Base-by-base conservation (phyloP, 1,140 invertebrate genomes). In the Drosophila novamexicana region DNA sequence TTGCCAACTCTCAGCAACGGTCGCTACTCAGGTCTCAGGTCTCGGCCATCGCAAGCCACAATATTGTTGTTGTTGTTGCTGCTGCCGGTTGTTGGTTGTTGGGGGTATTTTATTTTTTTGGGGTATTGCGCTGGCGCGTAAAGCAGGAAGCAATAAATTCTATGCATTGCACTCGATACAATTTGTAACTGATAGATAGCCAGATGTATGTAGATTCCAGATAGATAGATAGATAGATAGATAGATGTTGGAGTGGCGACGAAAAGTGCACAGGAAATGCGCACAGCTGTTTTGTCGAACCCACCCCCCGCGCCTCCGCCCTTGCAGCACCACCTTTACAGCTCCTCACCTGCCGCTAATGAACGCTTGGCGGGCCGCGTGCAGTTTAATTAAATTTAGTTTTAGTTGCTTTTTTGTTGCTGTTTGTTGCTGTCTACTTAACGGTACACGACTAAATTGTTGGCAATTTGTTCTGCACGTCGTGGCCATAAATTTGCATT, bases 131-230 rank as follows among this genome's bases (percentile, higher is more conserved):
- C 29, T 32, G 10, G 16, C 54, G 83, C 76, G 73, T 88, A 70
- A 58, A 79, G 70, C 84, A 88, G 84, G 84, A 88, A 88, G 84
- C 84, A 84, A 88, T 88, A 88, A 88, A 88, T 89, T 88, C 84
- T 89, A 88, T 89, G 77, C 79, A 86, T 88, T 89, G 82, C 82
- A 69, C 70, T 72, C 79, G 83, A 88, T 86, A 84, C 80, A 89
- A 89, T 89, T 89, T 88, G 77, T 81, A 78, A 77, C 77, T 80
- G 70, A 88, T 88, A 80, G 81, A 82, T 75, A 79, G 69, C 56
- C 64, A 49, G 54, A 62, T 69, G 44, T 53, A 74, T 36, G 36
- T 37, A 37, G 69, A 72, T 72, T 62, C 37, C 37, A 12, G 44
- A 42, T 34, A 52, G 62, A 71, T 80, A 72, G 74, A 42, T 34